Evolutionary conservation across 1,140 invertebrate species (phyloP).

Genomic region (Pygmarrhopalites habei): DNA sequence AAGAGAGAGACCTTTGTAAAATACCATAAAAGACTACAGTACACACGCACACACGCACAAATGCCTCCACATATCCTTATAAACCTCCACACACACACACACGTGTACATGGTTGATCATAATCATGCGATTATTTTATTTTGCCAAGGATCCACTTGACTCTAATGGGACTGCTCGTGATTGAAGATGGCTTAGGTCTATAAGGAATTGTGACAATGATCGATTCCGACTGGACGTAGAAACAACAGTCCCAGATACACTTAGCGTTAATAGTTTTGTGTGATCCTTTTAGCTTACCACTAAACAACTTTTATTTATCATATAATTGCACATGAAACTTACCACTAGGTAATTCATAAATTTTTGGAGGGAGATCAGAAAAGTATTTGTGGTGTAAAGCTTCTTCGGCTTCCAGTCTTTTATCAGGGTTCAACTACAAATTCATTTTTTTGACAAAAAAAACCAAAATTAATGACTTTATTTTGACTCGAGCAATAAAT

Average conservation of each 20-base stretch:
- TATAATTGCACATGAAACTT: conserved; percentile 41
- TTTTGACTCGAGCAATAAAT: too few relatives aligned
- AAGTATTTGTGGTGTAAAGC: conserved; percentile 89
- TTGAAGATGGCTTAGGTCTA: conserved; percentile 22
- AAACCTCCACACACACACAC: not conserved
- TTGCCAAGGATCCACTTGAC: conserved; percentile 9
- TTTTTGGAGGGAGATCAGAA: conserved; percentile 72
- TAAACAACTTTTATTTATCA: too few relatives aligned
- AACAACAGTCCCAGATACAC: not conserved
- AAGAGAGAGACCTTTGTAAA: conserved; percentile 52
- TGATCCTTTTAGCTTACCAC: too few relatives aligned
- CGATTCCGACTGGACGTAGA: conserved; percentile 12
- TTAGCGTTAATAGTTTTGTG: conserved; percentile 2
- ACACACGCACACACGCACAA: too few relatives aligned
- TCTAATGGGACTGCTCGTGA: conserved; percentile 17
- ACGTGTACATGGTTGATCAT: conserved; percentile 1
- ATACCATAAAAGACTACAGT: too few relatives aligned
- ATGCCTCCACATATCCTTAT: not conserved
- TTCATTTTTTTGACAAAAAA: not conserved
- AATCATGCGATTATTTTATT: conserved; percentile 17
- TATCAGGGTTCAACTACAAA: conserved; percentile 72
- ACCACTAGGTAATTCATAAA: conserved; percentile 86
- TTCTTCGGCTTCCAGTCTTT: conserved; percentile 75
- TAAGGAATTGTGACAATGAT: conserved; percentile 24
- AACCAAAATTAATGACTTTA: conserved; percentile 19